Evolutionary conservation across 2,797 vertebrate genomes (phyloP).

Genomic region (Brachyrhaphis roseni): DNA sequence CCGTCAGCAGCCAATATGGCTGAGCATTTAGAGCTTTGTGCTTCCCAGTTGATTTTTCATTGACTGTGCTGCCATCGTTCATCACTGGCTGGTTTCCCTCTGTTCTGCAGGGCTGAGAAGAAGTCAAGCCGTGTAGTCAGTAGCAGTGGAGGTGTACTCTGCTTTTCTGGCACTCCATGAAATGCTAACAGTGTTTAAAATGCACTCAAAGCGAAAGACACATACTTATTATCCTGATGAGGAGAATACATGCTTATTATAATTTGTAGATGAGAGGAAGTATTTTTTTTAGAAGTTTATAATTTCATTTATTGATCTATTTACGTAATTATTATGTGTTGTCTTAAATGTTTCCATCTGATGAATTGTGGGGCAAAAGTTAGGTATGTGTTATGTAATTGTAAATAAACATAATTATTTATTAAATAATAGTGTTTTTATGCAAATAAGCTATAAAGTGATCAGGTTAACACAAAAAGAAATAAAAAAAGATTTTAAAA

Average conservation of each 20-base stretch:
- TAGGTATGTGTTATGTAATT: background rate
- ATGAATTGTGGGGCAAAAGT: background rate
- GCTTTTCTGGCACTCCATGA: slow-evolving; percentile 49
- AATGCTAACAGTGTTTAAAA: slow-evolving; percentile 41
- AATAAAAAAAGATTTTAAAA: background rate
- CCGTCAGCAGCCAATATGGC: slow-evolving; percentile 85
- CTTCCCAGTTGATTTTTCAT: slow-evolving; percentile 84
- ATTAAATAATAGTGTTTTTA: background rate
- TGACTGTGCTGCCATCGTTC: slow-evolving; percentile 83
- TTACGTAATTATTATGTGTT: background rate
- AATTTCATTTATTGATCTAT: background rate
- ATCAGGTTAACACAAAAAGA: background rate
- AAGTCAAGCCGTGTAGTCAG: slow-evolving; percentile 58
- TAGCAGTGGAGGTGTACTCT: slow-evolving; percentile 52
- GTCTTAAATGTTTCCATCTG: background rate
- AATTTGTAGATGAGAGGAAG: background rate
- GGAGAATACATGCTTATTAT: slow-evolving; percentile 9
- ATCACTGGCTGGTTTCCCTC: slow-evolving; percentile 77
- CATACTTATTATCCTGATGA: background rate
- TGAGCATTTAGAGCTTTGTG: slow-evolving; percentile 84
- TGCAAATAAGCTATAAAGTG: background rate
- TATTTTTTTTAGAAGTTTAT: background rate
- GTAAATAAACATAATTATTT: background rate
- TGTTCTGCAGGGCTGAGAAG: slow-evolving; percentile 62
- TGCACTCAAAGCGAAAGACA: slow-evolving; percentile 3